Conservation (phyloP, 2,797 vertebrate species). For the Pogonophryne albipinna region DNA sequence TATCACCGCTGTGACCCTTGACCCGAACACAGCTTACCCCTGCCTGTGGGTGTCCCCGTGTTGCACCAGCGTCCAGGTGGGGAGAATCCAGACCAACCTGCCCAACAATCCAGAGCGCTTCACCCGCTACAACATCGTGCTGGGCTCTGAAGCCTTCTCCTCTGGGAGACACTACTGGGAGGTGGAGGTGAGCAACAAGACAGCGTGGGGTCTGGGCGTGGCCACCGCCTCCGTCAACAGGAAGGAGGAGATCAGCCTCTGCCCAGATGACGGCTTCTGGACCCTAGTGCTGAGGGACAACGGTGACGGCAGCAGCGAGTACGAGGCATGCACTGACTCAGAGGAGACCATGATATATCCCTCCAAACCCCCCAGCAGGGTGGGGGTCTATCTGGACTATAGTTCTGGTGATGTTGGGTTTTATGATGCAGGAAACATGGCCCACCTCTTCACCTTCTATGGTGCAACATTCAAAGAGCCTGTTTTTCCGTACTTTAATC, state of each 20-base stretch:
- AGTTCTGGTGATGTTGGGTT: conserved; percentile 77
- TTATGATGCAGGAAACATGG: conserved; percentile 82
- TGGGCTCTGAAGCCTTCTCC: conserved; percentile 80
- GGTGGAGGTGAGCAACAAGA: conserved; percentile 83
- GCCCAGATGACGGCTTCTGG: conserved; percentile 84
- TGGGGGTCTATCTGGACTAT: conserved; percentile 84
- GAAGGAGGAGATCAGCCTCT: conserved; percentile 80
- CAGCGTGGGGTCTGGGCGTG: conserved; percentile 85
- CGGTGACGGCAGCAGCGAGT: conserved; percentile 73
- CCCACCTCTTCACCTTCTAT: conserved; percentile 82
- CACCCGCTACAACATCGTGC: conserved; percentile 84
- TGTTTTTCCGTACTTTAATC: conserved; percentile 84
- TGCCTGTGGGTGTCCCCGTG: conserved; percentile 79
- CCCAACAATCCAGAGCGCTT: conserved; percentile 85
- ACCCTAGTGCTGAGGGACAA: conserved; percentile 79
- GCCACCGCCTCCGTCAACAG: conserved; percentile 80
- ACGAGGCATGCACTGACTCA: conserved; percentile 84
- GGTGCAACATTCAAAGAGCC: conserved; percentile 78
- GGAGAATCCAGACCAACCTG: conserved; percentile 76
- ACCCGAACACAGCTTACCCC: conserved; percentile 83
- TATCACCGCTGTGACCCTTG: conserved; percentile 68
- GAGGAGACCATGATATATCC: conserved; percentile 80
- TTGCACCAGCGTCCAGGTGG: conserved; percentile 76
- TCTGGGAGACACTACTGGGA: conserved; percentile 85
- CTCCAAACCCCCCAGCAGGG: conserved; percentile 63